phyloP scores from a whole-genome alignment of 1,140 invertebrate species.

The Hermatobates lingyangjiaoensis region DNA sequence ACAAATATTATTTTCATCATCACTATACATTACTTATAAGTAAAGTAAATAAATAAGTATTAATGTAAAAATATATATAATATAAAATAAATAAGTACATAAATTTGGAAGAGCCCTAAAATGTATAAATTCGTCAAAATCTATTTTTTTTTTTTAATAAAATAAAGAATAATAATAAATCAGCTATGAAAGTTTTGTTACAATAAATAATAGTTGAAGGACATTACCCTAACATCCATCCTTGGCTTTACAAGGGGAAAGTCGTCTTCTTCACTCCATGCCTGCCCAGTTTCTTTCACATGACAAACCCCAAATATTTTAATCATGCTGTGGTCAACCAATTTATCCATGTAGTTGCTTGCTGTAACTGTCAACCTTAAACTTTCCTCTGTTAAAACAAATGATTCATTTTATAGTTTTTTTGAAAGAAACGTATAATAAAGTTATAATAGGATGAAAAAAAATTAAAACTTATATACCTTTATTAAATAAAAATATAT shows the following conservation, averaged over 20 bases:
- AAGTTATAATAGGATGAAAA: too few species aligned
- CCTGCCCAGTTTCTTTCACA: constrained; percentile 44
- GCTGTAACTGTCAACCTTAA: constrained; percentile 7
- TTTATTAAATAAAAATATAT: too few species aligned
- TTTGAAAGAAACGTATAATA: too few species aligned
- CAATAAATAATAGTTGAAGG: not conserved
- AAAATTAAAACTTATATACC: too few species aligned
- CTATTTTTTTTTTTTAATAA: not conserved
- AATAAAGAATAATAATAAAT: not conserved
- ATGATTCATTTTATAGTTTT: too few species aligned
- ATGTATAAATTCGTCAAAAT: not conserved
- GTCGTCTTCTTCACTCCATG: constrained; percentile 49
- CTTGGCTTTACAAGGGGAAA: constrained; percentile 42
- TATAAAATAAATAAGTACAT: not conserved
- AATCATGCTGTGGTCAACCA: constrained; percentile 46
- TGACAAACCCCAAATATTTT: constrained; percentile 44
- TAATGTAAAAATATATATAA: not conserved
- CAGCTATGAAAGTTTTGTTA: not conserved
- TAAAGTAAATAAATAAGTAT: not conserved
- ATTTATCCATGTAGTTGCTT: constrained; percentile 25
- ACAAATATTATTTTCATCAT: too few species aligned
- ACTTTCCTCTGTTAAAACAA: constrained; percentile 13
- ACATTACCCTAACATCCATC: constrained; percentile 29
- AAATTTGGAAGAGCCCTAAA: too few species aligned
- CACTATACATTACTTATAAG: too few species aligned